Evolutionary conservation across 1,140 invertebrate species (phyloP).

Genomic region (Leptoteleia sp.): DNA sequence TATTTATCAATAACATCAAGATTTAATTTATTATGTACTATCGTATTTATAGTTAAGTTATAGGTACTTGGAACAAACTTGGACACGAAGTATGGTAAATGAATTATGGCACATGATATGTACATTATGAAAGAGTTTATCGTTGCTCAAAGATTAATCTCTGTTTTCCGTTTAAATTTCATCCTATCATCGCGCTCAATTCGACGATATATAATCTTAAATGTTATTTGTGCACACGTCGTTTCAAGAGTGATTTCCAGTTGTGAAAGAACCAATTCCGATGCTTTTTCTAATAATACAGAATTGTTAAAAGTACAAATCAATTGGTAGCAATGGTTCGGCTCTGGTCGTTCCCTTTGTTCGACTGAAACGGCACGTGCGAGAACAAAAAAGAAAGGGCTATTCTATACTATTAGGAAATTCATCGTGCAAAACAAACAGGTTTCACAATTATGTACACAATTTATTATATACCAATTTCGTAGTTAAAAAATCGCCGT

Average conservation of each 20-base stretch:
- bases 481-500: slow-evolving; percentile 18
- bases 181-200: slow-evolving; percentile 75
- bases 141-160: slow-evolving; percentile 54
- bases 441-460: slow-evolving; percentile 44
- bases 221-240: slow-evolving; percentile 45
- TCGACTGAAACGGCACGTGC: neutral
- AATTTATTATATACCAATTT: slow-evolving; percentile 34
- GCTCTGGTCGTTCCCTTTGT: neutral
- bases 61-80: slow-evolving; percentile 82
- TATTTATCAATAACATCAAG: slow-evolving; percentile 81
- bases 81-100: slow-evolving; percentile 81
- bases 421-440: slow-evolving; percentile 38
- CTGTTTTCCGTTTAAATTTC: slow-evolving; percentile 16
- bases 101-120: slow-evolving; percentile 82
- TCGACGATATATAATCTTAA: no score
- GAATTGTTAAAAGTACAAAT: slow-evolving; percentile 2
- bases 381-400: neutral
- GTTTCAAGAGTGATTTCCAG: slow-evolving; percentile 6
- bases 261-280: slow-evolving; percentile 26
- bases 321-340: neutral
- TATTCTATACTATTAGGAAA: slow-evolving; percentile 50
- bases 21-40: slow-evolving; percentile 81
- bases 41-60: slow-evolving; percentile 80
- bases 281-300: slow-evolving; percentile 43
- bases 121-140: slow-evolving; percentile 76